phyloP scores from a whole-genome alignment of 2,797 vertebrate genomes.

The Novumbra hubbsi region DNA sequence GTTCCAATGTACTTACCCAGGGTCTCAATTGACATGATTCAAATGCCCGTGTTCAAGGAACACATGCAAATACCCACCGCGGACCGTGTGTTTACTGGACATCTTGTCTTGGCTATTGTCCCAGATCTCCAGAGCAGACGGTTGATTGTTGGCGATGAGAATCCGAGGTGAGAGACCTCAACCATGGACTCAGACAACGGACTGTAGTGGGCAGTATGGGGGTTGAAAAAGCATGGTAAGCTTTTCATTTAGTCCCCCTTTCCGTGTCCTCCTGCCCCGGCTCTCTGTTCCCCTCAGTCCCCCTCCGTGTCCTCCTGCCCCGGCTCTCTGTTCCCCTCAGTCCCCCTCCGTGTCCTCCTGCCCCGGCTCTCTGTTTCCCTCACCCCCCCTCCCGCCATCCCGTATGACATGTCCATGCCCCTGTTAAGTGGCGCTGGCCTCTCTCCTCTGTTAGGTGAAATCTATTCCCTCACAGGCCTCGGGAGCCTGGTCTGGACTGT shows the following conservation, averaged over 20 bases:
- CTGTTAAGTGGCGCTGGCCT: conserved; percentile 72
- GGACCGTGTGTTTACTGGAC: background rate
- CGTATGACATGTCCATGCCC: conserved; percentile 68
- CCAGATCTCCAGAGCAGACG: conserved; percentile 24
- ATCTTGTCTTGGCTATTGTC: background rate
- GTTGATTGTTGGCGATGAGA: background rate
- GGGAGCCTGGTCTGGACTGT: conserved; percentile 90
- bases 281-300: conserved; percentile 21
- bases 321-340: conserved; percentile 20
- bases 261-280: conserved; percentile 27
- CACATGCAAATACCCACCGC: background rate
- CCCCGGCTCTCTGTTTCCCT: background rate
- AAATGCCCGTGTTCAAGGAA: background rate
- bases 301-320: conserved; percentile 32
- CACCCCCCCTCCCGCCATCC: conserved; percentile 1
- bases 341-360: conserved; percentile 18
- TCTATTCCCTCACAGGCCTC: conserved; percentile 98
- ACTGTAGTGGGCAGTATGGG: background rate
- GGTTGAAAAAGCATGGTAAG: background rate
- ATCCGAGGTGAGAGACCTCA: background rate
- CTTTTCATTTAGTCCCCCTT: conserved; percentile 17
- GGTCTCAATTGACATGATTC: background rate
- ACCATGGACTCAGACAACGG: background rate
- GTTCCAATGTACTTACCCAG: background rate
- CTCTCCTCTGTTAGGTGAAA: conserved; percentile 92